These are phyloP conservation scores for Cataglyphis cursor DNA, from an alignment of 2,888 invertebrate species.

Conservation along the genomic window DNA sequence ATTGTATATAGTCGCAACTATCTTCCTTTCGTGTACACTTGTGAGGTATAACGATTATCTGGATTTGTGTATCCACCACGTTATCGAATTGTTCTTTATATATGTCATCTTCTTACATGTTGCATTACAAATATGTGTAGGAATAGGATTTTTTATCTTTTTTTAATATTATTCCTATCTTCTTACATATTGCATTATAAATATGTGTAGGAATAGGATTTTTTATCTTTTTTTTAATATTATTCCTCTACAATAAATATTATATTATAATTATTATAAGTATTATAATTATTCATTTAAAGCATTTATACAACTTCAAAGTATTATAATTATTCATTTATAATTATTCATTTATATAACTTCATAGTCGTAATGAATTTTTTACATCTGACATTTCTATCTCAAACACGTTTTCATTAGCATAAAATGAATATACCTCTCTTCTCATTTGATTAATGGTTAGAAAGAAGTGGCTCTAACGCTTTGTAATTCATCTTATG, in stretches of 20 bases:
- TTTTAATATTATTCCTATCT: too few relatives aligned
- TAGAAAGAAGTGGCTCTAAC: not conserved
- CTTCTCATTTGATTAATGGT: not conserved
- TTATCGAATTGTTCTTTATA: not conserved
- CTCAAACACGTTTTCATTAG: not conserved
- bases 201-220: too few relatives aligned
- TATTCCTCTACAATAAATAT: too few relatives aligned
- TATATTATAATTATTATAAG: too few relatives aligned
- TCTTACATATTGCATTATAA: too few relatives aligned
- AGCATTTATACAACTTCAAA: not conserved
- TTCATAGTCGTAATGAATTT: not conserved
- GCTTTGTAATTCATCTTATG: not conserved
- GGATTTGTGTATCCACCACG: not conserved
- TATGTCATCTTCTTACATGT: not conserved
- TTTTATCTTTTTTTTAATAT: too few relatives aligned
- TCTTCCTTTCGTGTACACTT: constrained; percentile 27
- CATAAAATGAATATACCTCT: not conserved
- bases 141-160: not conserved
- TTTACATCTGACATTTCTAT: not conserved
- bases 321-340: not conserved
- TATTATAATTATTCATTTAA: not conserved
- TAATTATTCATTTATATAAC: not conserved
- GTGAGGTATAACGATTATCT: constrained; percentile 9
- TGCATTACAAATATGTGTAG: not conserved
- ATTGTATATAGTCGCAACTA: constrained; percentile 25